phyloP scores from a whole-genome alignment of 2,797 vertebrate genomes.

The Ceryle rudis region DNA sequence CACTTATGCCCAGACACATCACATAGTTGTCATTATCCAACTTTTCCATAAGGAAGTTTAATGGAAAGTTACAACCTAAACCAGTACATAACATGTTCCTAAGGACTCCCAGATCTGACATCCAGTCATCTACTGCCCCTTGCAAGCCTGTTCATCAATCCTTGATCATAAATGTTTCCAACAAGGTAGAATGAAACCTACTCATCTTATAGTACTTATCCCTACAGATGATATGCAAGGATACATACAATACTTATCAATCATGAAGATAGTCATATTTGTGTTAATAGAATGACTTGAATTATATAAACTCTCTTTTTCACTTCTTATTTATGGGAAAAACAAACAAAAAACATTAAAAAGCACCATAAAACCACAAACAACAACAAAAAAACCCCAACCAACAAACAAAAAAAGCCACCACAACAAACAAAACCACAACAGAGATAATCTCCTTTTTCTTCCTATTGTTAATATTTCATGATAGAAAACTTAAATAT shows the following conservation, averaged over 20 bases:
- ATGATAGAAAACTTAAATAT: conserved; percentile 22
- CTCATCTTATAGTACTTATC: neutral
- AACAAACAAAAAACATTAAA: too few relatives aligned
- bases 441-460: neutral
- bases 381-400: too few relatives aligned
- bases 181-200: neutral
- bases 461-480: neutral
- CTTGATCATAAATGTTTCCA: neutral
- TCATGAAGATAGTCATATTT: neutral
- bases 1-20: neutral
- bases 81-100: neutral
- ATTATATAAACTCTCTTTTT: neutral
- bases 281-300: neutral
- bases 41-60: neutral
- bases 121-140: neutral
- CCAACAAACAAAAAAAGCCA: too few relatives aligned
- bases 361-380: neutral
- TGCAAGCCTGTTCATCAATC: neutral
- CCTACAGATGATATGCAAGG: accelerated
- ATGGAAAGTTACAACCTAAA: neutral
- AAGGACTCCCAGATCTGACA: neutral
- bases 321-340: neutral
- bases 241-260: accelerated
- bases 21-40: neutral
- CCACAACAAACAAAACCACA: neutral